Base-by-base conservation (phyloP, 2,888 invertebrate species). In the Congeria kusceri region DNA sequence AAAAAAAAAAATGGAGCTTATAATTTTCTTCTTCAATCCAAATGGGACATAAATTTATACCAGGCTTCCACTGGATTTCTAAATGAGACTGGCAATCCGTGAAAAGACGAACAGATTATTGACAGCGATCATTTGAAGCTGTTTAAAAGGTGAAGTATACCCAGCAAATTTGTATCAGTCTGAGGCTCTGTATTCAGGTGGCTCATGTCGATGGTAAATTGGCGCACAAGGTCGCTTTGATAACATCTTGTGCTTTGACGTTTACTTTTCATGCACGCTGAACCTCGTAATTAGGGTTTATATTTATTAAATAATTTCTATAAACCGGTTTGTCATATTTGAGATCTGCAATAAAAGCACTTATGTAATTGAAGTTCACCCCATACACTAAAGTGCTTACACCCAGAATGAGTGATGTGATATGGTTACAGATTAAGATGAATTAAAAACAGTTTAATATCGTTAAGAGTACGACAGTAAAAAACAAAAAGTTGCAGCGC, bases 91-190 rank as follows among this genome's bases (percentile, higher is more conserved):
- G 69, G 25, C 61, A 66, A 65, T 63, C 78, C 78, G 57, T 68
- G 56, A 68, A 75, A 78, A 76, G 73, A 82, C 77, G 59, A 62
- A 71, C 82, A 78, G 78, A 82, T 82, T 78, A 78, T 82, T 74
- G 72, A 82, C 78, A 78, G 77, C 44, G 75, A 72, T 72, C 72
- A 72, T 67, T 69, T 67, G 64, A 73, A 73, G 61, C 59, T 59
- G 62, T 70, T 73, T 77, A 77, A 77, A 73, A 77, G 69, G 29
- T 69, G 56, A 72, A 73, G 80, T 80, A 65, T 72, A 76, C 65
- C 76, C 49, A 57, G 74, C 70, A 68, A 69, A 68, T 72, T 68
- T 68, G 76, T 59, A 68, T 76, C 76, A 72, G 72, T 76, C 72
- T 62, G 61, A 72, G 68, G 39, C 57, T 53, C 11, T 18, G 67